Percentiles rank a stretch among this genome's conserved stretches.
phyloP scores from a whole-genome alignment of 1,140 invertebrate species.

The Bombus picipes region DNA sequence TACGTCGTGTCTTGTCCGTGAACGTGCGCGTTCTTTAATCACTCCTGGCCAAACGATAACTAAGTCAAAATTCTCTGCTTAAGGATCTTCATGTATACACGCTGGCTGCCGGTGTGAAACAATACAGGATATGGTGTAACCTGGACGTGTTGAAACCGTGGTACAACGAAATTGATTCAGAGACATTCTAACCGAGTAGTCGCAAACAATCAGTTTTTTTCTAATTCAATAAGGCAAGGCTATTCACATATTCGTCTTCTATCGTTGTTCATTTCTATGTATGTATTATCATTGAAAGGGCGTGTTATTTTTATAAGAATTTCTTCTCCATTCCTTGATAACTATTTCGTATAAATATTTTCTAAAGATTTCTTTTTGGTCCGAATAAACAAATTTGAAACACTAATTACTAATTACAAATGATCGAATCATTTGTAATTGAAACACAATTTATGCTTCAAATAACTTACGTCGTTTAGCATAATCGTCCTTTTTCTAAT shows the following conservation, averaged over 20 bases:
- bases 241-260: too few relatives aligned
- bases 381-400: too few relatives aligned
- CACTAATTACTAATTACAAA: too few relatives aligned
- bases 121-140: conserved; percentile 49
- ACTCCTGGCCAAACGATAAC: neutral
- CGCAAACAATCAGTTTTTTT: conserved; percentile 6
- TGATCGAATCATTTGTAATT: too few relatives aligned
- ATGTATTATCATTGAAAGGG: neutral
- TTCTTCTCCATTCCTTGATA: neutral
- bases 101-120: conserved; percentile 21
- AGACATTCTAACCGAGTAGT: conserved; percentile 31
- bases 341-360: neutral
- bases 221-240: neutral
- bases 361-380: neutral
- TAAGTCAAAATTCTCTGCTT: conserved; percentile 25
- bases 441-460: neutral
- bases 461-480: neutral
- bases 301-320: neutral
- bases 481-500: neutral
- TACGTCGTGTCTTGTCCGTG: neutral
- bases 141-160: conserved; percentile 33
- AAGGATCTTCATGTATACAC: neutral
- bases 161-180: conserved; percentile 22
- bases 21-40: neutral
- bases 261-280: neutral